phyloP scores from a whole-genome alignment of 1,140 invertebrate genomes.

The Coelopa frigida region DNA sequence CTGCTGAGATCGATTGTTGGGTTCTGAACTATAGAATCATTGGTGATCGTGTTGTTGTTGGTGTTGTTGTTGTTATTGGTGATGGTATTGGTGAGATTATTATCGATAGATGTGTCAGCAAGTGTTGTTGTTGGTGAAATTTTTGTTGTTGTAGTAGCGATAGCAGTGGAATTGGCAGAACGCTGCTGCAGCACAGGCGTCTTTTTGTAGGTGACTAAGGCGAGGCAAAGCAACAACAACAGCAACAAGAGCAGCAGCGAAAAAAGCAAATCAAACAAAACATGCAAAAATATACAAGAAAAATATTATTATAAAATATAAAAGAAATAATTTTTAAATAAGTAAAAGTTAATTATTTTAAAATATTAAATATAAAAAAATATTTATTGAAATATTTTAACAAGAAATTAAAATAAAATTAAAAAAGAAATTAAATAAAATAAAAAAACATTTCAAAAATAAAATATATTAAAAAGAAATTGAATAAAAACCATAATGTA shows the following conservation, averaged over 20 bases:
- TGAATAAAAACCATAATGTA: not conserved
- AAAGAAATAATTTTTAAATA: constrained; percentile 6
- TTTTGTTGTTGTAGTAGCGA: not conserved
- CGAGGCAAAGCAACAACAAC: constrained; percentile 6
- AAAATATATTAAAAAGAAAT: constrained; percentile 7
- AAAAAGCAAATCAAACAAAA: constrained; percentile 9
- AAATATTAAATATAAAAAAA: not conserved
- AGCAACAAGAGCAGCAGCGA: constrained; percentile 1
- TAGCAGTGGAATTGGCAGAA: not conserved
- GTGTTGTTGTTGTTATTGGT: constrained; percentile 10
- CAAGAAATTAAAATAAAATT: constrained; percentile 6
- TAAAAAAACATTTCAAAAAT: not conserved
- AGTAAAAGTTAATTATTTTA: not conserved
- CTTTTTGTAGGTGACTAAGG: constrained; percentile 38
- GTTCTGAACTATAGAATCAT: constrained; percentile 2
- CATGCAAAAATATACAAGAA: not conserved
- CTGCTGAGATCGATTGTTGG: constrained; percentile 14
- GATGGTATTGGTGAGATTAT: not conserved
- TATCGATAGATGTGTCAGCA: not conserved
- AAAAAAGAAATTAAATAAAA: constrained; percentile 7
- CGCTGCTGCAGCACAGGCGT: constrained; percentile 15
- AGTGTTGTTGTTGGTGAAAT: not conserved
- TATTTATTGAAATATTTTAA: no score
- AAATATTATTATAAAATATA: constrained; percentile 2
- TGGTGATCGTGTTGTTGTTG: constrained; percentile 7